These are phyloP conservation scores for Leucozona laternaria DNA, from an alignment of 2,888 invertebrate genomes.

Conservation along the genomic window DNA sequence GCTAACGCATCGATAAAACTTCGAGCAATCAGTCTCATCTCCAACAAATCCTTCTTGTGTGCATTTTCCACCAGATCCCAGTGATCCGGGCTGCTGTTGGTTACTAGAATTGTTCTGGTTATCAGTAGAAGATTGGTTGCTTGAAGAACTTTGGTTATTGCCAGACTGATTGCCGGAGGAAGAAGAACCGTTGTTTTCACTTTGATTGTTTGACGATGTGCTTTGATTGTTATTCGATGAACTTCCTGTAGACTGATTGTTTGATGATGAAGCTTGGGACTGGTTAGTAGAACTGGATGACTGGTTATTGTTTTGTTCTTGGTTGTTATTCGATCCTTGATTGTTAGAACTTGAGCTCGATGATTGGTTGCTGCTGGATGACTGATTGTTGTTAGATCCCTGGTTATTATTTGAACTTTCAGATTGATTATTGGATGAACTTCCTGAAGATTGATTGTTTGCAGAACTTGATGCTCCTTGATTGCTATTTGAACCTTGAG, in stretches of 20 bases:
- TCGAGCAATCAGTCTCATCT: constrained; percentile 84
- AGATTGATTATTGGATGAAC: constrained; percentile 19
- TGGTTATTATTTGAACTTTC: constrained; percentile 42
- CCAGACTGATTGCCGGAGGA: constrained; percentile 42
- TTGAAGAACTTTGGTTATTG: constrained; percentile 50
- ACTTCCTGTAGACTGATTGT: constrained; percentile 23
- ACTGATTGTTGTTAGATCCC: constrained; percentile 14
- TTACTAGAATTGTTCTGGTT: constrained; percentile 64
- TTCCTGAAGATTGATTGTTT: constrained; percentile 27
- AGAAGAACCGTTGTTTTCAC: constrained; percentile 48
- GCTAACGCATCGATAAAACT: constrained; percentile 87
- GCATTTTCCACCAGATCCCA: constrained; percentile 76
- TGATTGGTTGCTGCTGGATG: constrained; percentile 1
- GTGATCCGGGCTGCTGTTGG: constrained; percentile 67
- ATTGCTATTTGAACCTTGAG: constrained; percentile 33
- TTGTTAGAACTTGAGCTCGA: neutral
- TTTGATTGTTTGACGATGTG: constrained; percentile 42
- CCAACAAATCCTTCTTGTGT: constrained; percentile 81
- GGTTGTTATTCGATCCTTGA: constrained; percentile 33
- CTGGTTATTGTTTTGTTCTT: constrained; percentile 5
- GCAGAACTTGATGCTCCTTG: constrained; percentile 37
- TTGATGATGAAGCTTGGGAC: too few relatives aligned
- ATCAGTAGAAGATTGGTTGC: constrained; percentile 52
- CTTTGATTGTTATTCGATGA: constrained; percentile 27
- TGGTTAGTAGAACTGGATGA: constrained; percentile 1